Evolutionary conservation across 2,113 vertebrate species (phyloP), one percentile per base, ranked within the genome.

Genomic region (Cebidichthys violaceus): DNA sequence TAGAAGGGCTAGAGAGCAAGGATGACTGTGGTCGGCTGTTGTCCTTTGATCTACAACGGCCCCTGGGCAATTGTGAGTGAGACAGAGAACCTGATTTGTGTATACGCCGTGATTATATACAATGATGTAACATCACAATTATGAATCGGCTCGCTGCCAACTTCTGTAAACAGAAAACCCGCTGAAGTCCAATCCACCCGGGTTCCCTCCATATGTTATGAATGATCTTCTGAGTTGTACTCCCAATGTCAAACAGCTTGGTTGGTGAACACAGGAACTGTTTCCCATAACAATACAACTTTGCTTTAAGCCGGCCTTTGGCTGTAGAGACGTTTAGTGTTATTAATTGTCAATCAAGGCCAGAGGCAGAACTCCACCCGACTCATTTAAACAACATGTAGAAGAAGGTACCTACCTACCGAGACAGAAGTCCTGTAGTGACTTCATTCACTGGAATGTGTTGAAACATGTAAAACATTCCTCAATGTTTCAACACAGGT

Each of bases 201-300:
- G 73, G 57, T 74, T 59, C 79, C 60, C 9, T 68, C 79, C 71
- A 59, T 65, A 62, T 86, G 77, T 82, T 72, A 10, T 75, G n/a
- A 73, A 66, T 76, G 33, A 76, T 67, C 55, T 68, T 45, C 52
- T 70, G 45, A 45, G 41, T 67, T 81, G 31, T 66, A 35, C 65
- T 68, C 37, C 29, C 50, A 37, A 43, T 59, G 59, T 73, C 70
- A 72, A 84, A 70, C 75, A 84, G 61, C 39, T 35, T 67, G 35
- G 24, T 72, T 70, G 7, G 33, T 11, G 39, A 70, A 61, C 10
- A 9, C 41, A 78, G 27, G n/a, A 69, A 14, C 54, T 83, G 20
- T 22, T 2, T 52, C 47, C 1, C 47, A 52, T 52, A 22, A 50
- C 47, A 22, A 22, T 31, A 54, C 7, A 3, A 18, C 35, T 50